Conservation (phyloP, 2,113 vertebrate genomes). For the Percina caprodes region DNA sequence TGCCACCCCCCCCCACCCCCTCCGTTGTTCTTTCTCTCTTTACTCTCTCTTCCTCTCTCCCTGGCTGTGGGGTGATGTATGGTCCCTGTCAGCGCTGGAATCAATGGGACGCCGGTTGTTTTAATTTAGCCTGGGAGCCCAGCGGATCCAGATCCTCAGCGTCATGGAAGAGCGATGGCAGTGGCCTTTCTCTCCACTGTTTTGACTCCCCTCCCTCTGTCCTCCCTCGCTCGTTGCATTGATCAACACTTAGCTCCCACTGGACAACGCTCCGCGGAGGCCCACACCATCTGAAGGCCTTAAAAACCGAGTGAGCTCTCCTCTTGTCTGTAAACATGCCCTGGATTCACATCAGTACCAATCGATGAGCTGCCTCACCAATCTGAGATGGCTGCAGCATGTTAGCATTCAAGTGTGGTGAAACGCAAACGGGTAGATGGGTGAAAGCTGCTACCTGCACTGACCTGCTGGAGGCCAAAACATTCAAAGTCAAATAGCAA, state of each 20-base stretch:
- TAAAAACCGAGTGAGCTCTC: constrained; percentile 40
- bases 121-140: constrained; percentile 86
- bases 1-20: neutral
- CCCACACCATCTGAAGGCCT: constrained; percentile 24
- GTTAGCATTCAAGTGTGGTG: neutral
- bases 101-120: constrained; percentile 87
- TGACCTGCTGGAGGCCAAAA: neutral
- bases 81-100: constrained; percentile 81
- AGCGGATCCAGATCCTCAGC: constrained; percentile 82
- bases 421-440: neutral
- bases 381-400: neutral
- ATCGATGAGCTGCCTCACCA: constrained; percentile 40
- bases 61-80: constrained; percentile 82
- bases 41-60: constrained; percentile 58
- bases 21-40: constrained; percentile 25
- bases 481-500: constrained; percentile 2
- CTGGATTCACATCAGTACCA: constrained; percentile 39
- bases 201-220: constrained; percentile 65
- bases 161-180: constrained; percentile 84
- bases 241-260: constrained; percentile 79
- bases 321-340: constrained; percentile 53
- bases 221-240: constrained; percentile 67
- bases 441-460: neutral
- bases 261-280: constrained; percentile 50
- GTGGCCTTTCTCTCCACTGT: constrained; percentile 81